Conservation (phyloP, 1,140 invertebrate genomes). For the Drosophila watanabei region DNA sequence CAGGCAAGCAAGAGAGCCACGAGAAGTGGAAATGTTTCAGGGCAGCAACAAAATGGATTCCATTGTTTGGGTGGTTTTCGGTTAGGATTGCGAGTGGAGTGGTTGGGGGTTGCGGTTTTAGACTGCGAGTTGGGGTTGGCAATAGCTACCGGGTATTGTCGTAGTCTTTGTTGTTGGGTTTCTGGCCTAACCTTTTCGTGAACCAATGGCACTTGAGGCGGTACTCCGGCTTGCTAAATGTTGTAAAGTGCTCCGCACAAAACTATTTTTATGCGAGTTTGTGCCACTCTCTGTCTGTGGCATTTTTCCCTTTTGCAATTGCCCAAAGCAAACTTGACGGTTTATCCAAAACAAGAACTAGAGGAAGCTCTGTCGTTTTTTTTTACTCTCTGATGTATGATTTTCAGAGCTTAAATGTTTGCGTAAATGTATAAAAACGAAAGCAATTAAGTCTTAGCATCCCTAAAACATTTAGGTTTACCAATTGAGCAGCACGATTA, state of each 20-base stretch:
- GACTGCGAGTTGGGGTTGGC: neutral
- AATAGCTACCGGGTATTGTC: conserved; percentile 9
- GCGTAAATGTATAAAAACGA: neutral
- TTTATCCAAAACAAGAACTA: conserved; percentile 15
- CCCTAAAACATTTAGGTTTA: neutral
- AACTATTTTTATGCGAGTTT: conserved; percentile 45
- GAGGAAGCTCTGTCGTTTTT: neutral
- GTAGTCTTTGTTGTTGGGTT: conserved; percentile 19
- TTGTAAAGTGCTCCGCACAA: conserved; percentile 42
- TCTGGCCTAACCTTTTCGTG: conserved; percentile 37
- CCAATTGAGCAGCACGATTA: neutral
- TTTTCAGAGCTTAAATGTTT: neutral
- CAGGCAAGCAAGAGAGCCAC: conserved; percentile 24
- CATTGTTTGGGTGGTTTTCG: conserved; percentile 55
- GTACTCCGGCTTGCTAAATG: conserved; percentile 31
- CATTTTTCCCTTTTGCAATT: conserved; percentile 29
- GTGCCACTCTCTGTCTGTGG: conserved; percentile 17
- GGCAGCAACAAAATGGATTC: conserved; percentile 52
- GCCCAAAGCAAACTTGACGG: conserved; percentile 14
- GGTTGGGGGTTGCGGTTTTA: conserved; percentile 26
- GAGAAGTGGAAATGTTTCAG: conserved; percentile 53
- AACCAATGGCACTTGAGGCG: conserved; percentile 54
- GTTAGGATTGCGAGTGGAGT: conserved; percentile 21
- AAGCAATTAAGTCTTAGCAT: neutral
- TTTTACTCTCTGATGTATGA: neutral